Evolutionary conservation across 30 jellyfish, hydroid and myxozoan species (phyloP), one percentile per base, ranked within the genome.

Genomic region (Kudoa iwatai): DNA sequence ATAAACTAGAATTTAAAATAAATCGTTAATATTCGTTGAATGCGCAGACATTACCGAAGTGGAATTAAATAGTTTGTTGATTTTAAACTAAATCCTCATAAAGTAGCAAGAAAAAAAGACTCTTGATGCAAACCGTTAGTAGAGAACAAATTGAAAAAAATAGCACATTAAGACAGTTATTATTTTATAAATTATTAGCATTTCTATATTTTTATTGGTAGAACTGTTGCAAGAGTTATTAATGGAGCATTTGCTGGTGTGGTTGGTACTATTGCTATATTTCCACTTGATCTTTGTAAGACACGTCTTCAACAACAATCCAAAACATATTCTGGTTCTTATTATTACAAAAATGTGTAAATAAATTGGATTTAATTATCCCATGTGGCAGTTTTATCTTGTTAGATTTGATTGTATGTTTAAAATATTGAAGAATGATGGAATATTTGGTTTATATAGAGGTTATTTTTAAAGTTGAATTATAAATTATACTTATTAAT

Each of bases 231-330:
- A 9, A 69, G 60, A 38, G 33, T 69, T 32, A 19, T 69, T 45
- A 69, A 69, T 59, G 91, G 91, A 0, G 91, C 86, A 9, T 59
- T 69, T 15, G 91, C 91, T 32, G 91, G 91, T 6, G 52, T 79
- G 31, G 83, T 69, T 28, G 91, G 91, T 4, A 69, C 91, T 22
- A 63, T 71, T 39, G 59, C 86, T 36, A 57, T 69, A 19, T 69
- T 69, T 24, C 91, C 91, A 49, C 40, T 69, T 45, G 91, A 69
- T 43, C 50, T 69, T 23, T 85, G 86, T 34, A 69, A 69, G 26
- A 69, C 91, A 28, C 44, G 91, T 21, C 56, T 69, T 20, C 91
- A 69, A 26, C 83, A 69, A 38, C 91, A 69, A 38, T 59, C 91
- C 4, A 77, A 54, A 7, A 39, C 83, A 4, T 53, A 45, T 35